Conservation (phyloP, 1,140 invertebrate genomes). For the Triops cancriformis region DNA sequence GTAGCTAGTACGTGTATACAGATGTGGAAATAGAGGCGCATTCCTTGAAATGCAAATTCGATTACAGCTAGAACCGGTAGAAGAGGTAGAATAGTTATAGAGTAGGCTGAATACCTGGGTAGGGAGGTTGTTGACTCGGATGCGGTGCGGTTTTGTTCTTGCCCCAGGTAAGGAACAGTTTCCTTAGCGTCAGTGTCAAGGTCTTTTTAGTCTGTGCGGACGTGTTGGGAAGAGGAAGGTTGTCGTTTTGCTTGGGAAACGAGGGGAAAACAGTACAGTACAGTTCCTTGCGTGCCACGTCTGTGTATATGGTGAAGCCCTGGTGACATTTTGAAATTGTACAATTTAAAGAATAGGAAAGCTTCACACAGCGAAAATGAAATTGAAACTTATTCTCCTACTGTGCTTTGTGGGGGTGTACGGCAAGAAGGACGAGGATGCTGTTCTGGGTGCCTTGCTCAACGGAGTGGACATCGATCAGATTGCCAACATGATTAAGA, state of each 20-base stretch:
- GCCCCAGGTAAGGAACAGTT: not conserved
- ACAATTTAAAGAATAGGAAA: too few species aligned
- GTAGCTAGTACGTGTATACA: not conserved
- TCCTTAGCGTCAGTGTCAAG: not conserved
- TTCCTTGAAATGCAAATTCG: not conserved
- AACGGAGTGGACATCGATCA: not conserved
- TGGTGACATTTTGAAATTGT: too few species aligned
- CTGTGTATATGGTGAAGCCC: not conserved
- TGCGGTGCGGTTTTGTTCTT: not conserved
- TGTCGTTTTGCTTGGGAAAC: not conserved
- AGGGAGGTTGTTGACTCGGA: slow-evolving; percentile 1
- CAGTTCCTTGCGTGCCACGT: not conserved
- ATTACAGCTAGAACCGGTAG: not conserved
- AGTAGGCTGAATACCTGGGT: too few species aligned
- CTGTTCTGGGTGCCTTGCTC: not conserved
- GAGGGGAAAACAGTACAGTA: not conserved
- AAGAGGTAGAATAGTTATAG: not conserved
- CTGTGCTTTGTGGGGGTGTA: not conserved
- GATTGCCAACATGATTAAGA: not conserved
- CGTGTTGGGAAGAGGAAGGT: not conserved
- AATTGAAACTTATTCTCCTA: not conserved
- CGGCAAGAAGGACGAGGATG: not conserved
- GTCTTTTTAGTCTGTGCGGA: not conserved
- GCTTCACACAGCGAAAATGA: not conserved
- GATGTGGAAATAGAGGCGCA: not conserved